These are phyloP conservation scores for Bostrychus sinensis DNA, from an alignment of 2,113 vertebrate genomes.

Conservation along the genomic window DNA sequence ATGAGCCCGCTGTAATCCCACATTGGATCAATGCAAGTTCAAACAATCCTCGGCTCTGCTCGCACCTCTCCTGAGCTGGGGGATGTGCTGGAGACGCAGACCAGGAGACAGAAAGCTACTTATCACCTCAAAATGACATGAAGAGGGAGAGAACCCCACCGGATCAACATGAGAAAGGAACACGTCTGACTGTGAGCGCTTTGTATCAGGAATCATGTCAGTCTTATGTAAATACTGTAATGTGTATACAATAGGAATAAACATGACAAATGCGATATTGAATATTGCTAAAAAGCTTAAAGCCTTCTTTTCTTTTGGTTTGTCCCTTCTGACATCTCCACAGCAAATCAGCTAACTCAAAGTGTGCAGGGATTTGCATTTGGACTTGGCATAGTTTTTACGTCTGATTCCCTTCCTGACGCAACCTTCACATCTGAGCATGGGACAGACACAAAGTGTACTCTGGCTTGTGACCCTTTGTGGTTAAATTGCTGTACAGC, in stretches of 20 bases:
- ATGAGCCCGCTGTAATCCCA: slow-evolving; percentile 78
- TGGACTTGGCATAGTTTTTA: too few species aligned
- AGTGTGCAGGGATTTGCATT: too few species aligned
- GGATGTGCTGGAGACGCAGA: slow-evolving; percentile 62
- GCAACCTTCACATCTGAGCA: too few species aligned
- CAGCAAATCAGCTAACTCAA: too few species aligned
- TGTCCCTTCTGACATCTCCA: too few species aligned
- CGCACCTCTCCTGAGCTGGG: slow-evolving; percentile 65
- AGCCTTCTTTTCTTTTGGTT: too few species aligned
- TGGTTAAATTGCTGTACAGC: too few species aligned
- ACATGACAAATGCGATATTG: too few species aligned
- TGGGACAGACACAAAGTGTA: too few species aligned
- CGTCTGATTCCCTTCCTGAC: too few species aligned
- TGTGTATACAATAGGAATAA: slow-evolving; percentile 46
- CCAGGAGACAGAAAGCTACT: slow-evolving; percentile 74
- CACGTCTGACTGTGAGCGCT: slow-evolving; percentile 27
- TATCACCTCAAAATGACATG: slow-evolving; percentile 80
- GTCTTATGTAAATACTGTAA: slow-evolving; percentile 40
- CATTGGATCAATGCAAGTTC: slow-evolving; percentile 78
- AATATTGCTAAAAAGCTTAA: too few species aligned
- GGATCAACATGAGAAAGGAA: slow-evolving; percentile 49
- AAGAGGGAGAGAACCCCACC: slow-evolving; percentile 67
- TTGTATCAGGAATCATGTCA: slow-evolving; percentile 35
- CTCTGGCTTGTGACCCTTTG: too few species aligned
- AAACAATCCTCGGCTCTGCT: slow-evolving; percentile 75